Evolutionary conservation across 30 jellyfish, hydroid and myxozoan genomes (phyloP), one percentile per base, ranked within the genome.

Genomic region (Aurelia sp.): DNA sequence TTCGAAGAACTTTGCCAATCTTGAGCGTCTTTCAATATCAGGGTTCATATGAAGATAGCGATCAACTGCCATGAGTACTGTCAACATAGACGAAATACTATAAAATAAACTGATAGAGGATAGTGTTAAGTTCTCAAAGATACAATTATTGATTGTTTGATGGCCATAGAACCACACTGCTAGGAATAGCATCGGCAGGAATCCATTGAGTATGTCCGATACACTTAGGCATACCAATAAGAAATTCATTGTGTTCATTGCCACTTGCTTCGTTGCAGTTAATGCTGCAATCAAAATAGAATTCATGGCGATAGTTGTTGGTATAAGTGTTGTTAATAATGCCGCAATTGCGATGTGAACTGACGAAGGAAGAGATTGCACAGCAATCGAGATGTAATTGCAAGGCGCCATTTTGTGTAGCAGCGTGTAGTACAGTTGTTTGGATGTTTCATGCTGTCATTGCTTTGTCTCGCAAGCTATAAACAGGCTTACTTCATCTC

Each of bases 11-110:
- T 6, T n/a, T 21, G 69, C 23, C 23, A n/a, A 7, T 59, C 69
- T 59, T 59, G 69, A n/a, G 31, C 33, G 31, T 13, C 33, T 7
- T 59, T 59, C 33, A 10, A 59, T 17, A 22, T 59, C 33, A 13
- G 69, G 69, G 15, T 59, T 59, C 69, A 59, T 59, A 59, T 59
- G 69, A 0, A 59, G 33, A 22, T 59, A 59, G 13, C 69, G 69
- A 59, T 59, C 69, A 0, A 59, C 33, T 6, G 69, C 69, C 4
- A 59, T 6, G 0, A 59, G 31, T 11, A 59, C 33, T 17, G 69
- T 59, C 69, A 59, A 7, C 69, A 59, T 59, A n/a, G 31, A n/a
- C 6, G 69, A 59, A 18, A 59, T 33, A 59, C 23, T 59, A 6
- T 17, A 18, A 27, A 59, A 59, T 17, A n/a, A 13, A 18, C 33